phyloP scores from a whole-genome alignment of 2,888 invertebrate species.

The Eupeodes luniger region DNA sequence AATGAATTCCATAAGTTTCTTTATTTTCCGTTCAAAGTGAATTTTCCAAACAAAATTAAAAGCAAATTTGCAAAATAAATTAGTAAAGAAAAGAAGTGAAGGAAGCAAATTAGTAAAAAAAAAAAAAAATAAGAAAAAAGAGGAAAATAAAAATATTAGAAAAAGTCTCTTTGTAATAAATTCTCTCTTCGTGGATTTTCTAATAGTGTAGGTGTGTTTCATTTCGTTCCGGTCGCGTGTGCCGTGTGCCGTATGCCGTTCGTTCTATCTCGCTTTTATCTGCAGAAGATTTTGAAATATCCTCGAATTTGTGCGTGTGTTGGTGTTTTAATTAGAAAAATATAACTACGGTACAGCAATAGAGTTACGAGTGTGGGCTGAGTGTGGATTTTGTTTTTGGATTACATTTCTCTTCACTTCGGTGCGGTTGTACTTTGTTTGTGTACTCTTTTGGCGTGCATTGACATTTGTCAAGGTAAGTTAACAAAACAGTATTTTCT shows the following conservation, averaged over 20 bases:
- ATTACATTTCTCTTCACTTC: conserved; percentile 56
- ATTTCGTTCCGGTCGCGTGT: conserved; percentile 51
- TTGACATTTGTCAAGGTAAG: conserved; percentile 76
- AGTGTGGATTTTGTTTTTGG: conserved; percentile 42
- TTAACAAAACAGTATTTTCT: conserved; percentile 50
- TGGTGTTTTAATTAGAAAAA: not conserved
- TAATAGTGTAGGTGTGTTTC: conserved; percentile 29
- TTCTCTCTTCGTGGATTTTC: conserved; percentile 13
- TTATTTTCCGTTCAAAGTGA: conserved; percentile 12
- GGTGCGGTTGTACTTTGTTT: conserved; percentile 32
- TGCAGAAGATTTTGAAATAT: conserved; percentile 21
- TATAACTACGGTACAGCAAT: no score
- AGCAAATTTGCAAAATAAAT: conserved; percentile 45
- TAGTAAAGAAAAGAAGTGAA: conserved; percentile 1
- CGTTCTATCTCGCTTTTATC: conserved; percentile 31
- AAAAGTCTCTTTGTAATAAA: conserved; percentile 45
- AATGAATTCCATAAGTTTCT: not conserved
- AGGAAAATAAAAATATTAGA: conserved; percentile 42
- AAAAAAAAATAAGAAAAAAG: conserved; percentile 10
- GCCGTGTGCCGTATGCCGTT: conserved; percentile 7
- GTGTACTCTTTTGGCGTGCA: conserved; percentile 65
- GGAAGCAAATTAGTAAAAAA: conserved; percentile 7
- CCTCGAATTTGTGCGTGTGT: conserved; percentile 7
- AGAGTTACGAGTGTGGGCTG: not conserved
- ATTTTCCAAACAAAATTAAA: conserved; percentile 37